phyloP scores from a whole-genome alignment of 2,888 invertebrate species.

The Anticlea derivata region DNA sequence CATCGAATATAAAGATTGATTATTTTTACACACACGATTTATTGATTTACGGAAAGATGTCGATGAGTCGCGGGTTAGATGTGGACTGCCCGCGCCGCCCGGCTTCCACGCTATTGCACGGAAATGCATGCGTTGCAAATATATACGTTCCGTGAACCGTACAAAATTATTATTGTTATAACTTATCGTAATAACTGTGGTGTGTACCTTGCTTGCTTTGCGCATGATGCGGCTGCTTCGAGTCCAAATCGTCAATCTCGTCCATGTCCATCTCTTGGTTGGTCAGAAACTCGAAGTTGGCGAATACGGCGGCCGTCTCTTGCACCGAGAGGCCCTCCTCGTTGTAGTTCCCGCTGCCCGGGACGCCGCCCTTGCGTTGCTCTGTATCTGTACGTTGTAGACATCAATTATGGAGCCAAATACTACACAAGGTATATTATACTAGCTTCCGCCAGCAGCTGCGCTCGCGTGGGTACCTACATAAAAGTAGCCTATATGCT shows the following conservation, averaged over 20 bases:
- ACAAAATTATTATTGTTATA: too few relatives aligned
- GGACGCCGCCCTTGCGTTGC: conserved; percentile 62
- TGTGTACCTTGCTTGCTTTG: conserved; percentile 67
- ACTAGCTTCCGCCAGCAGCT: too few relatives aligned
- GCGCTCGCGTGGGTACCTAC: too few relatives aligned
- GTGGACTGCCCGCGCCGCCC: too few relatives aligned
- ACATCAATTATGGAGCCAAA: conserved; percentile 9
- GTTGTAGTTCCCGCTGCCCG: conserved; percentile 65
- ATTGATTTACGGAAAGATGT: too few relatives aligned
- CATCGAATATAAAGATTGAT: too few relatives aligned
- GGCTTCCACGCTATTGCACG: too few relatives aligned
- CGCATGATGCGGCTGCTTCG: conserved; percentile 76
- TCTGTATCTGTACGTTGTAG: conserved; percentile 51
- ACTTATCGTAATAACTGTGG: background rate
- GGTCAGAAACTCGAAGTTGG: conserved; percentile 97
- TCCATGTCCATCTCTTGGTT: conserved; percentile 95
- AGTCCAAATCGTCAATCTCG: conserved; percentile 92
- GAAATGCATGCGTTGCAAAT: too few relatives aligned
- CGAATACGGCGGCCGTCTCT: conserved; percentile 95
- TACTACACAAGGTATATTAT: background rate
- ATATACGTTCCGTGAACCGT: too few relatives aligned
- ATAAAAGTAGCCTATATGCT: too few relatives aligned
- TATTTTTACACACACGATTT: too few relatives aligned
- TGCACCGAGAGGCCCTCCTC: conserved; percentile 76
- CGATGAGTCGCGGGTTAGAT: too few relatives aligned